Percentiles rank a stretch among this genome's conserved stretches.
Evolutionary conservation across 2,113 vertebrate species (phyloP).

Genomic region (Pardalotus punctatus): DNA sequence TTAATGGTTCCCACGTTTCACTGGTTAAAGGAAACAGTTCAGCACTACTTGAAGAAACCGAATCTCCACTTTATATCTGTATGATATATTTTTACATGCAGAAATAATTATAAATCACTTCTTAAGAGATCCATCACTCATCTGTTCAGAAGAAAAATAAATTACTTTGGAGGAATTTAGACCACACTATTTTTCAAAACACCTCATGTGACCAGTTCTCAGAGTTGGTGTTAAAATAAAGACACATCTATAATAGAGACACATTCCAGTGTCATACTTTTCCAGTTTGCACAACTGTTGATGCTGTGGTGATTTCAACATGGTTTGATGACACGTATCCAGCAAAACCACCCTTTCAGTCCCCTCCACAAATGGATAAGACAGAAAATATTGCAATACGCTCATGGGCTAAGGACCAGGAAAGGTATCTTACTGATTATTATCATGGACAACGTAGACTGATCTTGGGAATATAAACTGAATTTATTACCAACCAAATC

Average conservation of each 20-base stretch:
- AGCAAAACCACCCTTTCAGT: background rate
- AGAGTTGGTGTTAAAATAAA: background rate
- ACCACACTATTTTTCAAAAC: background rate
- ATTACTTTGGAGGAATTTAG: background rate
- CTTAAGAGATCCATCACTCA: background rate
- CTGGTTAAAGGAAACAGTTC: background rate
- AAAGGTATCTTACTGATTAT: accelerated
- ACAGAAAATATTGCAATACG: background rate
- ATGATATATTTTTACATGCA: background rate
- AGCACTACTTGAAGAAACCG: background rate
- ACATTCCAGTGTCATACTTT: background rate
- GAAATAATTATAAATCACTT: background rate
- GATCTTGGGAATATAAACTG: background rate
- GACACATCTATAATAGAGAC: accelerated
- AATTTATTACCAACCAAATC: background rate
- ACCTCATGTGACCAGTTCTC: background rate
- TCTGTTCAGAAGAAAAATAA: background rate
- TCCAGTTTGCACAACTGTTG: background rate
- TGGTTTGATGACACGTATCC: background rate
- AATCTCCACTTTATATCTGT: accelerated
- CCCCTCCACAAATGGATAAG: too few relatives aligned
- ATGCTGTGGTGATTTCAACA: background rate
- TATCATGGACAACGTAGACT: background rate
- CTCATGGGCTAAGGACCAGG: background rate
- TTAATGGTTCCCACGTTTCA: background rate